Evolutionary conservation across 1,140 invertebrate genomes (phyloP).

Genomic region (Atopsyche davidsoni): DNA sequence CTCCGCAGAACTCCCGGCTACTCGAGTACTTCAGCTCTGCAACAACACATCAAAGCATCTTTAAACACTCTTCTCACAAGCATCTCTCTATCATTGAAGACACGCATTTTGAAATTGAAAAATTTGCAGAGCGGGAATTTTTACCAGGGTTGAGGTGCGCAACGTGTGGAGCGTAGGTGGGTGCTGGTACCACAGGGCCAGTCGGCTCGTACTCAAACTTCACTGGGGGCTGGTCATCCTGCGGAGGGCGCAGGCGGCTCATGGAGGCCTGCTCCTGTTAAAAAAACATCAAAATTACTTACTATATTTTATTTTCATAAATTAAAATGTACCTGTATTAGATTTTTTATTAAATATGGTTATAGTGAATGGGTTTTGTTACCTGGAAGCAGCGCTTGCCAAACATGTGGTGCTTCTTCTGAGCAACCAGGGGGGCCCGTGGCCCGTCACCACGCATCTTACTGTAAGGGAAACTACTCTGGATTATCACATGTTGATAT

Average conservation of each 20-base stretch:
- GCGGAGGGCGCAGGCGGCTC: slow-evolving; percentile 10
- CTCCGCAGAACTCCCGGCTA: slow-evolving; percentile 58
- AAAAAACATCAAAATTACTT: background rate
- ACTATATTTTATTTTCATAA: background rate
- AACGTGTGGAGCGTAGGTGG: slow-evolving; percentile 22
- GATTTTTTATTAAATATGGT: background rate
- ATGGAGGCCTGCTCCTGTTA: slow-evolving; percentile 21
- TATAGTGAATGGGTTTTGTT: slow-evolving; percentile 4
- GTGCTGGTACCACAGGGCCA: slow-evolving; percentile 8
- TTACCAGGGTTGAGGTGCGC: slow-evolving; percentile 26
- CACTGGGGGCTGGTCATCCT: slow-evolving; percentile 6
- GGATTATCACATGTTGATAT: no score
- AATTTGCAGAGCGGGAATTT: no score
- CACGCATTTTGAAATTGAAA: background rate
- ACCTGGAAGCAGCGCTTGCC: slow-evolving; percentile 78
- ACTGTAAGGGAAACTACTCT: no score
- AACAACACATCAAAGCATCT: background rate
- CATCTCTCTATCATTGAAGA: no score
- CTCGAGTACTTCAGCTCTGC: slow-evolving; percentile 67
- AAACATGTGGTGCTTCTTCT: slow-evolving; percentile 90
- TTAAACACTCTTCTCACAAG: slow-evolving; percentile 9
- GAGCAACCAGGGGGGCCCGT: slow-evolving; percentile 62
- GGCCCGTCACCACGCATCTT: slow-evolving; percentile 32
- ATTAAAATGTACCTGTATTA: background rate
- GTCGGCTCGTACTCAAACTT: slow-evolving; percentile 29